A percentile compares a stretch with the other conserved stretches of the same genome.
phyloP scores from a whole-genome alignment of 2,888 invertebrate genomes.

The Electrophaes corylata region DNA sequence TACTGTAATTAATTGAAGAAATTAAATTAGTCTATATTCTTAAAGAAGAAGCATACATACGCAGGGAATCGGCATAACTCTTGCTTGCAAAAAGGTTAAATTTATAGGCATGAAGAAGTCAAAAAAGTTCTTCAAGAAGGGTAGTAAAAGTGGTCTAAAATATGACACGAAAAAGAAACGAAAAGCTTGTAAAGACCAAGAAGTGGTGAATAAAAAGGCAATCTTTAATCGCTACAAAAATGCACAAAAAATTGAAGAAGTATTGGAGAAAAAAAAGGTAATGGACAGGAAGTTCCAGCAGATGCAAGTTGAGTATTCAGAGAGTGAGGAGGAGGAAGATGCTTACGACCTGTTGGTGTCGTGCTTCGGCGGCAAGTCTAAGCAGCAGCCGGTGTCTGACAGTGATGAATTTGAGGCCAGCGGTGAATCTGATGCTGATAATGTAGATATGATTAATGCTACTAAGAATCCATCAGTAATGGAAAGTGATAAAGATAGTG shows the following conservation, averaged over 20 bases:
- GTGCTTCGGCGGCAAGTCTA: constrained; percentile 65
- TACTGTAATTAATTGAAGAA: too few relatives aligned
- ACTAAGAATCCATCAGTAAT: neutral
- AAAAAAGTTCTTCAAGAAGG: constrained; percentile 57
- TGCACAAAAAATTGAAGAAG: constrained; percentile 76
- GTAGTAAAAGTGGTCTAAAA: constrained; percentile 54
- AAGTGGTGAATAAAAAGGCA: constrained; percentile 69
- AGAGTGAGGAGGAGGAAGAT: constrained; percentile 82
- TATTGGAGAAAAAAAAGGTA: constrained; percentile 67
- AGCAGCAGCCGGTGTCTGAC: constrained; percentile 45
- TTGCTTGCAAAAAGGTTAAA: too few relatives aligned
- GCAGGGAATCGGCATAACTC: too few relatives aligned
- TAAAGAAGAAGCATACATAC: too few relatives aligned
- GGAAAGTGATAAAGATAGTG: constrained; percentile 11
- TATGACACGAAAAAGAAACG: constrained; percentile 57
- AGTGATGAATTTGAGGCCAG: constrained; percentile 56
- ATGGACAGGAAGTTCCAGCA: constrained; percentile 65
- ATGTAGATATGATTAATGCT: constrained; percentile 18
- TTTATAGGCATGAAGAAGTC: constrained; percentile 69
- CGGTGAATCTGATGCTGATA: constrained; percentile 17
- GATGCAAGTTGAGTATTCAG: constrained; percentile 67
- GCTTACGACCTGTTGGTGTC: constrained; percentile 80
- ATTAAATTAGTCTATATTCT: too few relatives aligned
- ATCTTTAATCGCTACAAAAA: constrained; percentile 79
- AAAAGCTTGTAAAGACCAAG: constrained; percentile 53